A percentile compares a stretch with the other conserved stretches of the same genome.
Conservation (phyloP, 2,888 invertebrate genomes). For the Hetaerina titia region DNA sequence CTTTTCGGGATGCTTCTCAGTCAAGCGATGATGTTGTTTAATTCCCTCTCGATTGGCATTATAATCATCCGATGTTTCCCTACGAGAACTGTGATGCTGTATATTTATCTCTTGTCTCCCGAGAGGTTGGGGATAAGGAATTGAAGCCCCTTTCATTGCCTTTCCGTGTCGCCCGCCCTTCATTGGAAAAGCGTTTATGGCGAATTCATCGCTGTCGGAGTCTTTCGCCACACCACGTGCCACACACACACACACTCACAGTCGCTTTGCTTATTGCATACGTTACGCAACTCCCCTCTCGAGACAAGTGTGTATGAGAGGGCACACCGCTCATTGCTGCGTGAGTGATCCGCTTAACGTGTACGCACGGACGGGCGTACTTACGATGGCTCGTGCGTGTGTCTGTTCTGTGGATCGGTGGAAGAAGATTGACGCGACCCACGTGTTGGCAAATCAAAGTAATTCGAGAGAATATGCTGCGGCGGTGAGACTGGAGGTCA, state of each 20-base stretch:
- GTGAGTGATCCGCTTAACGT: constrained; percentile 30
- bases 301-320: not conserved
- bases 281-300: not conserved
- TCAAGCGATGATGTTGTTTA: no score
- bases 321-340: not conserved
- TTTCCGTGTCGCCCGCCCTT: not conserved
- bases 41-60: no score
- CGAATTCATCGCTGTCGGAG: not conserved
- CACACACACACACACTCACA: no score
- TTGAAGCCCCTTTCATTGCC: not conserved
- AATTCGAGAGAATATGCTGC: not conserved
- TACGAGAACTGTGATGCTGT: no score
- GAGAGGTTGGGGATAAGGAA: not conserved
- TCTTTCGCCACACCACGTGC: constrained; percentile 32
- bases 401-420: not conserved
- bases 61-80: no score
- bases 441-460: not conserved
- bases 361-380: not conserved
- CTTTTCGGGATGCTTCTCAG: no score
- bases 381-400: not conserved
- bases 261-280: not conserved
- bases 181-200: not conserved
- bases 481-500: constrained; percentile 21
- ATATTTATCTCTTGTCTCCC: not conserved
- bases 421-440: constrained; percentile 20